These are phyloP conservation scores for Enteromius anoplus DNA, from an alignment of 2,797 vertebrate species.

Conservation along the genomic window DNA sequence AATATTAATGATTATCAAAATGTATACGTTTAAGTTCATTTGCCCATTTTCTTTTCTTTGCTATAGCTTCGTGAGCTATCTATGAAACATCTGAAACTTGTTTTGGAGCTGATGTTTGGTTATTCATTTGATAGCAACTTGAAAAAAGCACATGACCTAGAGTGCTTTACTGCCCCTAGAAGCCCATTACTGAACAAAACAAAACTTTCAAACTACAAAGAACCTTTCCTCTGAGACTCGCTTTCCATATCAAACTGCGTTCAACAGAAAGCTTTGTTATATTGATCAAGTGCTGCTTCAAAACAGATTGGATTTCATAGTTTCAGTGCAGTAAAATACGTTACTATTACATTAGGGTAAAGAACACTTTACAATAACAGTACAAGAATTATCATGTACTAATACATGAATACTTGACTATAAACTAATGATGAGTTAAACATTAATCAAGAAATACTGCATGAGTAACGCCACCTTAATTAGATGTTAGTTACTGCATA, in stretches of 20 bases:
- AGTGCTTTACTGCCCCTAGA: neutral
- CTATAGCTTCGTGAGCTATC: neutral
- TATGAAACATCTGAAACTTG: neutral
- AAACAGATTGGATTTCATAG: neutral
- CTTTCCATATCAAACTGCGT: neutral
- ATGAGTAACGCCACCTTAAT: too few species aligned
- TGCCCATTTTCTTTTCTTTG: neutral
- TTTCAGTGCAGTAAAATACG: neutral
- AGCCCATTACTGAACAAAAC: neutral
- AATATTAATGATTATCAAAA: neutral
- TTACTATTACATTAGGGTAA: neutral
- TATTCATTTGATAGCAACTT: neutral
- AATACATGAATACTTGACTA: too few species aligned
- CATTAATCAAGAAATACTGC: too few species aligned
- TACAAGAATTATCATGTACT: too few species aligned
- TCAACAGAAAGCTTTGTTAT: conserved; percentile 2
- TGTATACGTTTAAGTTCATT: neutral
- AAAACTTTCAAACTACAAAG: conserved; percentile 10
- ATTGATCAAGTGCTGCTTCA: neutral
- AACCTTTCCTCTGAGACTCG: neutral
- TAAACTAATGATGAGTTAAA: too few species aligned
- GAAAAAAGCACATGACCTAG: neutral
- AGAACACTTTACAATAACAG: too few species aligned
- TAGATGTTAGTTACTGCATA: too few species aligned
- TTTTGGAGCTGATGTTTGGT: neutral